Conservation (phyloP, 2,888 invertebrate genomes). For the Carterocephalus palaemon region DNA sequence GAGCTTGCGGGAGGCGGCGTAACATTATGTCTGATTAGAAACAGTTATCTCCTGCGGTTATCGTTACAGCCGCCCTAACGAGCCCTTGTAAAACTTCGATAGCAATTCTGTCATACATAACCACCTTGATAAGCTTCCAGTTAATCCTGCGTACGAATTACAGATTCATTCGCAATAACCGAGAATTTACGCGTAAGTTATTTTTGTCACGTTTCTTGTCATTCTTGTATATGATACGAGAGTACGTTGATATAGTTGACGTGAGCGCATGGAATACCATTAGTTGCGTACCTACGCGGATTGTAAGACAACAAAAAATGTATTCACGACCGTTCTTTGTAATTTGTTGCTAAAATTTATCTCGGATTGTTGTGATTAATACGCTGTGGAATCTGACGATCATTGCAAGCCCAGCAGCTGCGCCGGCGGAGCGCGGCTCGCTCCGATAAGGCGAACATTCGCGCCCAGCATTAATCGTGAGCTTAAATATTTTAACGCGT, state of each 20-base stretch:
- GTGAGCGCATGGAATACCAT: conserved; percentile 6
- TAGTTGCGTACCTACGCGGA: conserved; percentile 6
- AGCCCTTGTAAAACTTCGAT: conserved; percentile 71
- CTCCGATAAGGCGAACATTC: conserved; percentile 60
- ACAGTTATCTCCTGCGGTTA: conserved; percentile 73
- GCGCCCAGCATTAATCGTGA: conserved; percentile 71
- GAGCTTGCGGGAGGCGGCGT: conserved; percentile 37
- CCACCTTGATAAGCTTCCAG: conserved; percentile 59
- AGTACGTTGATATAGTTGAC: conserved; percentile 10
- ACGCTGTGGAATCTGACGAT: conserved; percentile 40
- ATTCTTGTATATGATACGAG: conserved; percentile 8
- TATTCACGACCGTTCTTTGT: conserved; percentile 17
- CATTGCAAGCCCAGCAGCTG: conserved; percentile 47
- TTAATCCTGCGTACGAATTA: conserved; percentile 55
- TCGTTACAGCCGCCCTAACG: conserved; percentile 68
- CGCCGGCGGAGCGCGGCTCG: conserved; percentile 42
- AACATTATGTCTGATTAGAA: conserved; percentile 73
- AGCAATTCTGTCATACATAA: conserved; percentile 64
- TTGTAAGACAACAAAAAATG: conserved; percentile 15
- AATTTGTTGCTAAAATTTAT: conserved; percentile 22
- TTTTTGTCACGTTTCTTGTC: conserved; percentile 19
- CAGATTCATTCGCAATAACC: conserved; percentile 43
- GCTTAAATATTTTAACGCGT: conserved; percentile 79
- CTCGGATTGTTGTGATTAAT: conserved; percentile 42
- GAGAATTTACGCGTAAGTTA: conserved; percentile 11